Conservation (phyloP, 1,140 invertebrate genomes). For the Dendrolimus punctatus region DNA sequence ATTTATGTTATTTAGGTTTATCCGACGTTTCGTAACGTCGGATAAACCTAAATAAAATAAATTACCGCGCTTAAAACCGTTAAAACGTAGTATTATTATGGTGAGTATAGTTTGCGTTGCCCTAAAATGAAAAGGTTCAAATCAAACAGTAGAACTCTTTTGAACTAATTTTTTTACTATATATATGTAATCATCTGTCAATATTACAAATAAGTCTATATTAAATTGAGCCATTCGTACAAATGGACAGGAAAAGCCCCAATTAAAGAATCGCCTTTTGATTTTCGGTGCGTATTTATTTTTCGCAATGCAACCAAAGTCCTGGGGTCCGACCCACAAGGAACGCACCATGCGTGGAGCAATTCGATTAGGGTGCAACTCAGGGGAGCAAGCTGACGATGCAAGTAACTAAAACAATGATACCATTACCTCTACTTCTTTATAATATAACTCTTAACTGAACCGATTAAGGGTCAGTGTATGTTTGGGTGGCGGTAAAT, state of each 20-base stretch:
- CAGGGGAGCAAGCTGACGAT: conserved; percentile 57
- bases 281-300: conserved; percentile 63
- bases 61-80: too few relatives aligned
- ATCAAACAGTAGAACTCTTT: too few relatives aligned
- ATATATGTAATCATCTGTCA: too few relatives aligned
- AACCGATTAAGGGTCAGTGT: conserved; percentile 15
- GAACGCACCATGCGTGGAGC: conserved; percentile 56
- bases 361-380: conserved; percentile 68
- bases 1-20: too few relatives aligned
- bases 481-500: conserved; percentile 2
- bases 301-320: conserved; percentile 57
- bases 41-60: too few relatives aligned
- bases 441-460: conserved; percentile 13
- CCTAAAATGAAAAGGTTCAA: too few relatives aligned
- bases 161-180: too few relatives aligned
- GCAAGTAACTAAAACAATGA: conserved; percentile 38
- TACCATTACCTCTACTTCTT: conserved; percentile 19
- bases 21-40: too few relatives aligned
- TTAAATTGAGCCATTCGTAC: conserved; percentile 48
- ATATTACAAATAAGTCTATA: conserved; percentile 12
- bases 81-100: too few relatives aligned
- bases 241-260: conserved; percentile 47
- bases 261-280: conserved; percentile 57
- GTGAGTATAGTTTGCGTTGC: too few relatives aligned
- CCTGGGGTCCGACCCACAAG: conserved; percentile 55